These are phyloP conservation scores for Promerops cafer DNA, from an alignment of 2,113 vertebrate genomes.

Conservation along the genomic window DNA sequence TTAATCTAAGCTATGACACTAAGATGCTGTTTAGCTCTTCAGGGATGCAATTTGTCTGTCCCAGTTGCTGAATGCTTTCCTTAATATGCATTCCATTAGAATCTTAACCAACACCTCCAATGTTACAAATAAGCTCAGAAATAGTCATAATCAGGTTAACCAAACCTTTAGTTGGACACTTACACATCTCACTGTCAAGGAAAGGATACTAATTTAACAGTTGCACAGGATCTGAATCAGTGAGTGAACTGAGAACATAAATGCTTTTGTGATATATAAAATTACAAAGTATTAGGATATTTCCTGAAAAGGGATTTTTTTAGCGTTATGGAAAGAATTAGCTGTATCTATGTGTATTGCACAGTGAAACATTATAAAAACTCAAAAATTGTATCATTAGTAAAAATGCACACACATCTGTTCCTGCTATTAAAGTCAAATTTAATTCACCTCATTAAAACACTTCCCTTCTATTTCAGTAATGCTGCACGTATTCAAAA, in stretches of 20 bases:
- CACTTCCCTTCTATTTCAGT: neutral
- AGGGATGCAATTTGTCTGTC: neutral
- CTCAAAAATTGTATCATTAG: neutral
- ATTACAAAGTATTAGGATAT: neutral
- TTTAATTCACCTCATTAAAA: constrained; percentile 11
- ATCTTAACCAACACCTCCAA: neutral
- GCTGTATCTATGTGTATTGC: neutral
- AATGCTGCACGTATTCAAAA: neutral
- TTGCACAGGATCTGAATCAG: neutral
- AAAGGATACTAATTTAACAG: neutral
- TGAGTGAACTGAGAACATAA: neutral
- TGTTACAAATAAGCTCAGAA: neutral
- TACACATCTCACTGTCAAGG: neutral
- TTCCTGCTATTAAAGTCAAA: neutral
- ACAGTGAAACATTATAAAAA: neutral
- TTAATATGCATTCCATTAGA: neutral
- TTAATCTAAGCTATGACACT: neutral
- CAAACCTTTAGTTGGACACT: neutral
- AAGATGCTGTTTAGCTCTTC: neutral
- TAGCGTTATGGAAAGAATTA: neutral
- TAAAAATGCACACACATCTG: neutral
- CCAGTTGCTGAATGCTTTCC: neutral
- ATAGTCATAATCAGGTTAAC: neutral
- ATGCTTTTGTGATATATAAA: neutral
- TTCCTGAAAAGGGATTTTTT: neutral